phyloP scores from a whole-genome alignment of 1,140 invertebrate species.

The Sitophilus oryzae region DNA sequence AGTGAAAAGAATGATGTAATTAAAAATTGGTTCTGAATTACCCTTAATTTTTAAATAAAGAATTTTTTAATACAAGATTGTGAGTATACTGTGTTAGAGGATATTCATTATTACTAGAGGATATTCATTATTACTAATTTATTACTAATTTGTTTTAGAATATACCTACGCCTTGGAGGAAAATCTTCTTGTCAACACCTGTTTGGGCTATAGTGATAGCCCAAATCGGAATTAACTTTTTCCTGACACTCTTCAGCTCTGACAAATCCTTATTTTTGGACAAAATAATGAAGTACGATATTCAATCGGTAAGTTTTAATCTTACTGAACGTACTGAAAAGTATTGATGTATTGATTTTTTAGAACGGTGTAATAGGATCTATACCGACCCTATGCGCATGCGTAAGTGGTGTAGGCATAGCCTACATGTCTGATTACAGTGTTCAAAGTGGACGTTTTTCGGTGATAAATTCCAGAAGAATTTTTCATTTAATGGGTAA shows the following conservation, averaged over 20 bases:
- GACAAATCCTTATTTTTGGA: background rate
- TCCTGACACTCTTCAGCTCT: background rate
- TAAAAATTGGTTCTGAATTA: no score
- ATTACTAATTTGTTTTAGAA: conserved; percentile 5
- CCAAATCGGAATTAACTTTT: background rate
- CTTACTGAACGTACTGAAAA: no score
- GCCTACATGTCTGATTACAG: background rate
- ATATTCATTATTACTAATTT: no score
- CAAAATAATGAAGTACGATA: background rate
- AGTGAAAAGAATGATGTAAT: no score
- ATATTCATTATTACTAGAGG: no score
- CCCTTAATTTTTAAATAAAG: no score
- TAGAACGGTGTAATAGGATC: background rate
- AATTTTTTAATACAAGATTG: no score
- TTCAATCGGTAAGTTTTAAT: background rate
- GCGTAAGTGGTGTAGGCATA: background rate
- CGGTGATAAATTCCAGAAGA: conserved; percentile 1
- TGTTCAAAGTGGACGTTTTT: background rate
- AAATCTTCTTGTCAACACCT: background rate
- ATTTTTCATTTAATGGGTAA: conserved; percentile 5
- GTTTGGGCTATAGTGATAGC: conserved; percentile 1
- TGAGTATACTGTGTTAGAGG: no score
- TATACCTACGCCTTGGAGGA: conserved; percentile 1
- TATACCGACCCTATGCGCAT: background rate
- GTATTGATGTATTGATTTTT: background rate